Evolutionary conservation across 2,113 vertebrate species (phyloP).

Genomic region (Perca schrenkii): DNA sequence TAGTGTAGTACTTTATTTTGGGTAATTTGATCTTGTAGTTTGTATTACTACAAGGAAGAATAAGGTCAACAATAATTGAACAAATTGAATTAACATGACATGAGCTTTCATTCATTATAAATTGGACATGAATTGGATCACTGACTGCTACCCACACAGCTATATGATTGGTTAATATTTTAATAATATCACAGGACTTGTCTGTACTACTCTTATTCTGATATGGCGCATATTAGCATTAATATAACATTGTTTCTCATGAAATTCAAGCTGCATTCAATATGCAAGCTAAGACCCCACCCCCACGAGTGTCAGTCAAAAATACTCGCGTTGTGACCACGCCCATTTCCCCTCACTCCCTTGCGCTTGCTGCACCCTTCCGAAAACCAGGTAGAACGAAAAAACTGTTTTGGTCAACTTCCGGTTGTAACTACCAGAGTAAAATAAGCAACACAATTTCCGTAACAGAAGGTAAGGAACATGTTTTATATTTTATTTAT

Average conservation of each 20-base stretch:
- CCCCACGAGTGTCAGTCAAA: slow-evolving; percentile 14
- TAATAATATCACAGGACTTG: background rate
- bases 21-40: background rate
- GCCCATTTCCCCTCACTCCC: slow-evolving; percentile 48
- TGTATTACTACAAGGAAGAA: background rate
- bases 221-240: background rate
- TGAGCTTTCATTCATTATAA: slow-evolving; percentile 21
- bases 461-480: background rate
- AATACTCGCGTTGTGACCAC: slow-evolving; percentile 38
- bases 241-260: background rate
- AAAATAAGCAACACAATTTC: background rate
- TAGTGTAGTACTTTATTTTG: background rate
- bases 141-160: background rate
- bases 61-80: background rate
- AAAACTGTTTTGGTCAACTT: rapidly evolving
- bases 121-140: background rate
- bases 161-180: background rate
- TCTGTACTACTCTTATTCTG: background rate
- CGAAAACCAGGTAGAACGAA: background rate
- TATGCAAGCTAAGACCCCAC: slow-evolving; percentile 34
- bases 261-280: background rate
- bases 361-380: slow-evolving; percentile 56
- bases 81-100: slow-evolving; percentile 4
- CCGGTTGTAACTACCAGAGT: slow-evolving; percentile 56
- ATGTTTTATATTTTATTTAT: background rate